Percentiles rank a stretch among this genome's conserved stretches.
These are phyloP conservation scores for Phenacoccus solenopsis DNA, from an alignment of 1,140 invertebrate genomes.

Conservation along the genomic window DNA sequence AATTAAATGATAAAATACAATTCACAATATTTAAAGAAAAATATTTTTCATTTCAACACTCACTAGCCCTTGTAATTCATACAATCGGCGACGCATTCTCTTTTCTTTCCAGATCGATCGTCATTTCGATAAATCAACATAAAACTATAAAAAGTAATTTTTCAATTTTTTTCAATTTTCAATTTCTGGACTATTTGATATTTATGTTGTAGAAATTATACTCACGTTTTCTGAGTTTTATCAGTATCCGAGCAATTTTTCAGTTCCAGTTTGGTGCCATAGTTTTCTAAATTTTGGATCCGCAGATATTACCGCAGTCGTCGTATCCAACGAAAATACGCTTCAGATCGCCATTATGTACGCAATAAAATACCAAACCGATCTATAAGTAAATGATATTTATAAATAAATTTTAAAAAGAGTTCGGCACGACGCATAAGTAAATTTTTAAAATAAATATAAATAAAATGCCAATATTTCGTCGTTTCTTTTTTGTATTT, in stretches of 20 bases:
- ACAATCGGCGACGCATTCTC: slow-evolving; percentile 39
- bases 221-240: slow-evolving; percentile 37
- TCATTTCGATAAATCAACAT: slow-evolving; percentile 31
- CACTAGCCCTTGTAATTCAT: slow-evolving; percentile 34
- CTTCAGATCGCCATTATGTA: slow-evolving; percentile 42
- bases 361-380: slow-evolving; percentile 37
- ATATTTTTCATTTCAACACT: slow-evolving; percentile 29
- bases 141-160: slow-evolving; percentile 31
- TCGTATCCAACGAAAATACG: slow-evolving; percentile 52
- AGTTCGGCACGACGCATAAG: no score
- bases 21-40: not conserved
- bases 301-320: slow-evolving; percentile 53
- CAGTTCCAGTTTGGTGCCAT: not conserved
- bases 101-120: slow-evolving; percentile 28
- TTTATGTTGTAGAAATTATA: slow-evolving; percentile 20
- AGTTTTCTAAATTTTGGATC: slow-evolving; percentile 35
- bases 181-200: not conserved
- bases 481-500: no score
- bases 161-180: slow-evolving; percentile 10
- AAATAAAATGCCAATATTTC: no score
- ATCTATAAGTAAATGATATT: slow-evolving; percentile 34
- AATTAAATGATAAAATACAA: not conserved
- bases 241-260: slow-evolving; percentile 37
- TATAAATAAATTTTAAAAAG: no score
- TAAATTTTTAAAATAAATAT: no score